phyloP scores from a whole-genome alignment of 2,888 invertebrate genomes.

The Napeogenes inachia region DNA sequence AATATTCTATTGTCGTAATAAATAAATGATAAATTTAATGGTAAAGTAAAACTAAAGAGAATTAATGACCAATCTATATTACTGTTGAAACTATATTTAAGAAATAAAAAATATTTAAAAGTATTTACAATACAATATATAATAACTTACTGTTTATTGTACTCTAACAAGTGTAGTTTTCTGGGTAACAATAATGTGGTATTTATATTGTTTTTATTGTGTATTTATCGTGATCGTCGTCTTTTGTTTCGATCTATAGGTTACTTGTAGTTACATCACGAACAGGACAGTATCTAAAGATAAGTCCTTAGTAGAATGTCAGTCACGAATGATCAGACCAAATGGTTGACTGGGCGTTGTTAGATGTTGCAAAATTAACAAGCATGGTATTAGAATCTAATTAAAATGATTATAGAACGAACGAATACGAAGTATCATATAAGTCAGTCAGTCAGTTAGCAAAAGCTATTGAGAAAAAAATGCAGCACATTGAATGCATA shows the following conservation, averaged over 20 bases:
- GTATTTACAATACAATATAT: too few species aligned
- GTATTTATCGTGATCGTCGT: not conserved
- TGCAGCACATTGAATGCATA: too few species aligned
- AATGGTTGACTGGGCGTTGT: slow-evolving; percentile 26
- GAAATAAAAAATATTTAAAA: too few species aligned
- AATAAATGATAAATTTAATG: not conserved
- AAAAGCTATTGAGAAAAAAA: too few species aligned
- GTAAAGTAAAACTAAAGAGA: not conserved
- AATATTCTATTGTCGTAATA: slow-evolving; percentile 10
- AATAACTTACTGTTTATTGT: too few species aligned
- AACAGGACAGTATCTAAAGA: slow-evolving; percentile 23
- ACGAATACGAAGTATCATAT: too few species aligned
- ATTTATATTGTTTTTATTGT: not conserved
- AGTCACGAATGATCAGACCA: slow-evolving; percentile 44
- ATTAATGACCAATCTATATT: too few species aligned
- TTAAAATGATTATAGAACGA: too few species aligned
- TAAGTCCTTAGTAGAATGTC: slow-evolving; percentile 14
- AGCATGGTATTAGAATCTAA: not conserved
- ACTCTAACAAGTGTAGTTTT: too few species aligned
- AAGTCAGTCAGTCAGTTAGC: too few species aligned
- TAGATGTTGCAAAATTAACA: slow-evolving; percentile 9
- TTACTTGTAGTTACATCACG: slow-evolving; percentile 12
- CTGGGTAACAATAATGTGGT: not conserved
- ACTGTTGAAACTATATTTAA: too few species aligned
- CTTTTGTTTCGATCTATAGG: not conserved